A percentile compares a stretch with the other conserved stretches of the same genome.
Evolutionary conservation across 2,797 vertebrate genomes (phyloP).

Genomic region (Pseudochirops cupreus): DNA sequence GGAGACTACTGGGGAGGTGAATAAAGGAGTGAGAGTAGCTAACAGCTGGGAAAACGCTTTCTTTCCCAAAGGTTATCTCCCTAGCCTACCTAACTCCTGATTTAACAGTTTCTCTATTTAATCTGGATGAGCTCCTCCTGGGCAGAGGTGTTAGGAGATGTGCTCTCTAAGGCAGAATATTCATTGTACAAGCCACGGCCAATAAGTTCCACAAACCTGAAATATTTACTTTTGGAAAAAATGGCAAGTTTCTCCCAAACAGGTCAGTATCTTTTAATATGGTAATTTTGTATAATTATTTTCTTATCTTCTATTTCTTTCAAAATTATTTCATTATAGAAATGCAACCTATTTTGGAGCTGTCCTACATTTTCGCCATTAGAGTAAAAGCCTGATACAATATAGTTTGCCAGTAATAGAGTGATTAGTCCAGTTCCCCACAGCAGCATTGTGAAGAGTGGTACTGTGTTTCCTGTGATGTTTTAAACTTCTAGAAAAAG

Average conservation of each 20-base stretch:
- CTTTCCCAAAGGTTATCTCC: not conserved
- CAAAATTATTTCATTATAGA: not conserved
- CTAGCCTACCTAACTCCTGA: not conserved
- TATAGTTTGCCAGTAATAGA: not conserved
- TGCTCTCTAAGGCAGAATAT: not conserved
- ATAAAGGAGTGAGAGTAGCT: not conserved
- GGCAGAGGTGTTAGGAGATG: not conserved
- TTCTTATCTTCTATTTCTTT: constrained; percentile 5
- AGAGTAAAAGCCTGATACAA: not conserved
- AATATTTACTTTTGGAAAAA: not conserved
- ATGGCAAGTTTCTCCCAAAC: not conserved
- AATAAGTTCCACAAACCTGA: not conserved
- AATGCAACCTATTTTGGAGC: not conserved
- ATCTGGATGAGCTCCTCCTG: not conserved
- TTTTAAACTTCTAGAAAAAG: not conserved
- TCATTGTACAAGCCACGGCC: not conserved
- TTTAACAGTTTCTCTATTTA: not conserved
- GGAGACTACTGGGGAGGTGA: not conserved
- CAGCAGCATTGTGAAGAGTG: not conserved
- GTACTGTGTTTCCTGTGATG: not conserved
- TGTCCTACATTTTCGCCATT: not conserved
- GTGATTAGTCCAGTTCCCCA: not conserved
- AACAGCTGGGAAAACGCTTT: not conserved
- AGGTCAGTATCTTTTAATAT: not conserved
- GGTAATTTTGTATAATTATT: not conserved